Evolutionary conservation across 2,113 vertebrate species (phyloP).

Genomic region (Ariopsis seemanni): DNA sequence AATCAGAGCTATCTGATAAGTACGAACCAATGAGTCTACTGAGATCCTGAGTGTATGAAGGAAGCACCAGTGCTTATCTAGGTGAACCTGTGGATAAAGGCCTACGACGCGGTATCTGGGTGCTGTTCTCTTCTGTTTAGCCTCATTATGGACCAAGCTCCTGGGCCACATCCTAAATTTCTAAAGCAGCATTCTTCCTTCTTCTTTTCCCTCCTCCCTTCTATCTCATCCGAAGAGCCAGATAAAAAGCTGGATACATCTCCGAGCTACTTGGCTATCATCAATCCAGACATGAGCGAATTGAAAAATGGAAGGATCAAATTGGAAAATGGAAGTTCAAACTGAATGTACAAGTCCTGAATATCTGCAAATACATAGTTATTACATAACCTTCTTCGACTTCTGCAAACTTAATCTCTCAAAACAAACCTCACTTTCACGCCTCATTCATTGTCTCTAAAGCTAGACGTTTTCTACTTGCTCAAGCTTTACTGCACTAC

Average conservation of each 20-base stretch:
- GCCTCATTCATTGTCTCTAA: constrained; percentile 36
- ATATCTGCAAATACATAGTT: constrained; percentile 14
- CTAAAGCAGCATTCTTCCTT: constrained; percentile 48
- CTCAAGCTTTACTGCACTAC: constrained; percentile 31
- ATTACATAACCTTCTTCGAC: constrained; percentile 8
- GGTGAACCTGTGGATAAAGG: constrained; percentile 49
- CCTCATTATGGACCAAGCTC: constrained; percentile 2
- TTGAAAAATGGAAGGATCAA: constrained; percentile 39
- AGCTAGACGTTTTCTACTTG: constrained; percentile 26
- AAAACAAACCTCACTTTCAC: constrained; percentile 31
- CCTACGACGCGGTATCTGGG: constrained; percentile 31
- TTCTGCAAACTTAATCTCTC: constrained; percentile 3
- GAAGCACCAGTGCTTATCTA: constrained; percentile 60
- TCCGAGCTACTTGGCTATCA: not conserved
- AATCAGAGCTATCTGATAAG: constrained; percentile 35
- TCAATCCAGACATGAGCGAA: constrained; percentile 21
- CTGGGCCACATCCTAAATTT: constrained; percentile 19
- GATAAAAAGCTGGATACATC: not conserved
- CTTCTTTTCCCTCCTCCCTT: constrained; percentile 10
- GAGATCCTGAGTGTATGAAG: constrained; percentile 56
- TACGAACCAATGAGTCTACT: constrained; percentile 61
- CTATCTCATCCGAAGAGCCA: not conserved
- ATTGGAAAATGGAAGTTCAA: constrained; percentile 22
- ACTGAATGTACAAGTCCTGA: constrained; percentile 30
- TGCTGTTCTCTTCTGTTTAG: constrained; percentile 32